These are phyloP conservation scores for Hipposideros larvatus DNA, from an alignment of 2,797 vertebrate genomes.

Conservation along the genomic window DNA sequence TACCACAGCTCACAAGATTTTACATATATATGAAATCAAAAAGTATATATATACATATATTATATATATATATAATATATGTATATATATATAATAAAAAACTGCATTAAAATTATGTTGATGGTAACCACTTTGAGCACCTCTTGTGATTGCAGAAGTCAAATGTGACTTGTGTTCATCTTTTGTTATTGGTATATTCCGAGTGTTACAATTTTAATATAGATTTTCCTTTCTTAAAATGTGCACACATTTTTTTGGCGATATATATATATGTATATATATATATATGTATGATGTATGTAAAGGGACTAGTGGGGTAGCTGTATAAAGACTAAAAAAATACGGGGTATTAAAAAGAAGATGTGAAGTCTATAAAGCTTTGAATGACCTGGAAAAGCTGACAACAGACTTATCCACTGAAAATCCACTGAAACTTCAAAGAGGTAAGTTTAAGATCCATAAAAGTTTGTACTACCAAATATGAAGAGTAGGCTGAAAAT, in stretches of 20 bases:
- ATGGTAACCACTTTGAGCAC: too few species aligned
- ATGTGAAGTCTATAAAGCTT: background rate
- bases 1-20: background rate
- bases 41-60: background rate
- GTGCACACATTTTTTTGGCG: too few species aligned
- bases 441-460: background rate
- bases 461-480: constrained; percentile 22
- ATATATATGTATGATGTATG: background rate
- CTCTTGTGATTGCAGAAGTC: too few species aligned
- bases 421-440: constrained; percentile 30
- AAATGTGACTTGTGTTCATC: too few species aligned
- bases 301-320: background rate
- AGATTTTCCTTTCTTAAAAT: too few species aligned
- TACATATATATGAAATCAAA: too few species aligned
- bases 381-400: constrained; percentile 12
- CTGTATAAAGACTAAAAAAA: background rate
- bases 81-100: too few species aligned
- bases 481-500: background rate
- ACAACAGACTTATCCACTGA: background rate
- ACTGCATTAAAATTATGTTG: too few species aligned
- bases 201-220: too few species aligned
- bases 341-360: background rate
- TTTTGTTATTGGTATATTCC: too few species aligned
- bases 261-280: too few species aligned
- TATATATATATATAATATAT: too few species aligned